Conservation (phyloP, 2,888 invertebrate genomes). For the Theretra japonica region DNA sequence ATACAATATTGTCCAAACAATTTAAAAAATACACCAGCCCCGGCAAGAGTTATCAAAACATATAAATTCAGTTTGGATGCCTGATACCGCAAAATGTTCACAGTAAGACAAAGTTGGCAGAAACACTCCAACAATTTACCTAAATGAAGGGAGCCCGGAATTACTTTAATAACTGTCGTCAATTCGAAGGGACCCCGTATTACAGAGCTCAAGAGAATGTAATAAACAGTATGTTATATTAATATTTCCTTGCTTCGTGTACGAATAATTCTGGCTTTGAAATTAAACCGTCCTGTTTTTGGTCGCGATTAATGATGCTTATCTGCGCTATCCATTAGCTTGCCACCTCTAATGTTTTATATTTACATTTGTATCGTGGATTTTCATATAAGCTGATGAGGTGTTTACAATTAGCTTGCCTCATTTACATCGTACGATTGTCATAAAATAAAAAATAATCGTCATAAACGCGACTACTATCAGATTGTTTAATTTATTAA, state of each 20-base stretch:
- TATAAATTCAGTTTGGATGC: conserved; percentile 18
- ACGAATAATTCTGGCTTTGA: background rate
- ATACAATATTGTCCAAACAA: no score
- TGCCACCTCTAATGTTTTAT: no score
- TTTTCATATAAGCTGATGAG: no score
- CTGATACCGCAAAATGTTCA: conserved; percentile 6
- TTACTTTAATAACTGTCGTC: conserved; percentile 25
- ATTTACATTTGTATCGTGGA: no score
- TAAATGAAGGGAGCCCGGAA: conserved; percentile 11
- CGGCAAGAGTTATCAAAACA: conserved; percentile 11
- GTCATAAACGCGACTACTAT: no score
- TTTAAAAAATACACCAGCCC: background rate
- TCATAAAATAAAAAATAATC: no score
- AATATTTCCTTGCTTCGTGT: background rate
- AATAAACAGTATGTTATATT: conserved; percentile 1
- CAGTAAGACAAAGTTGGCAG: conserved; percentile 7
- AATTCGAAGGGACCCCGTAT: conserved; percentile 3
- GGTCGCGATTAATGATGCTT: no score
- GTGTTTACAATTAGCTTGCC: no score
- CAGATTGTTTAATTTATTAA: no score
- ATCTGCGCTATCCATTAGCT: no score
- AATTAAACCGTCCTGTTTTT: no score
- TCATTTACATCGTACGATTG: no score
- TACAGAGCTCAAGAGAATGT: conserved; percentile 7
- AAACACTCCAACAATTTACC: conserved; percentile 13